These are phyloP conservation scores for Vanacampus margaritifer DNA, from an alignment of 2,113 vertebrate species.

Conservation along the genomic window DNA sequence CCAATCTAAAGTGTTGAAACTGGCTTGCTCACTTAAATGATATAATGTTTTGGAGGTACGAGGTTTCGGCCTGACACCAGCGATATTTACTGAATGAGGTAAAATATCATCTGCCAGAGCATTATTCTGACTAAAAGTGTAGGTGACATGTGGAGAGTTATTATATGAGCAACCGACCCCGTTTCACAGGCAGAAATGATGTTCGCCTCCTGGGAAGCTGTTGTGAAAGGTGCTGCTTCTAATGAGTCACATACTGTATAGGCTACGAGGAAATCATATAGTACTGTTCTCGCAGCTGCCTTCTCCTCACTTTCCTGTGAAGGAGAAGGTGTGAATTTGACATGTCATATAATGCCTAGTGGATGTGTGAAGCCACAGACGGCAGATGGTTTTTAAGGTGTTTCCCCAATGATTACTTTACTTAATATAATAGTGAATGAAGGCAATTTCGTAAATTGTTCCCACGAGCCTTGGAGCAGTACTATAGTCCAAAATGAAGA, in stretches of 20 bases:
- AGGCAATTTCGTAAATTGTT: too few relatives aligned
- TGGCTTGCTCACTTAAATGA: too few relatives aligned
- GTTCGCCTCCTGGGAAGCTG: neutral
- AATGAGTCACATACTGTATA: neutral
- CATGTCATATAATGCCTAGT: slow-evolving; percentile 35
- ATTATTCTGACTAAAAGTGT: neutral
- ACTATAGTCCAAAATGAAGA: too few relatives aligned
- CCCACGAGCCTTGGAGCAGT: too few relatives aligned
- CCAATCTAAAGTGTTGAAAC: too few relatives aligned
- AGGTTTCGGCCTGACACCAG: too few relatives aligned
- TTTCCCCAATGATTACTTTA: too few relatives aligned
- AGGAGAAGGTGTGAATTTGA: slow-evolving; percentile 9
- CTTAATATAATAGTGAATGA: too few relatives aligned
- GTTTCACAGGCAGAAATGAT: neutral
- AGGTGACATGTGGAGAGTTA: neutral
- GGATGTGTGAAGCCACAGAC: slow-evolving; percentile 11
- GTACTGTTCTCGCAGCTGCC: neutral
- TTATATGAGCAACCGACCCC: neutral
- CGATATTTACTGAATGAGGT: too few relatives aligned
- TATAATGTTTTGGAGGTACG: too few relatives aligned
- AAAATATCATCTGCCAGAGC: neutral
- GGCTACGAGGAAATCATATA: too few relatives aligned
- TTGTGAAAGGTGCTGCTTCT: neutral
- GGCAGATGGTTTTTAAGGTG: neutral
- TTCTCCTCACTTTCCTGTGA: slow-evolving; percentile 5